Evolutionary conservation across 2,888 invertebrate genomes (phyloP).

Genomic region (Heliconius ethilla): DNA sequence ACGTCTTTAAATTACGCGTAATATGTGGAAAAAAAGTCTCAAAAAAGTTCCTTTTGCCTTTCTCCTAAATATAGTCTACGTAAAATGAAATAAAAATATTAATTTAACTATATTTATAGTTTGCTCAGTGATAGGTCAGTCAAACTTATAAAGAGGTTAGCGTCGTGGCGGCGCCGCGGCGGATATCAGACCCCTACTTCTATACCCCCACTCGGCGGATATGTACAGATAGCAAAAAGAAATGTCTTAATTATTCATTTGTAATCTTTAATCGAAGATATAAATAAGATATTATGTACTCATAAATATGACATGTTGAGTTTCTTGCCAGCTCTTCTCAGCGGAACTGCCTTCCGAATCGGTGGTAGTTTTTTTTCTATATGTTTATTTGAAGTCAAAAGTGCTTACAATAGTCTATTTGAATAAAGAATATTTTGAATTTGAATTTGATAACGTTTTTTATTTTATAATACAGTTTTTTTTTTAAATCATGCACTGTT

Average conservation of each 20-base stretch:
- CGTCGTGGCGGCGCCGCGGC: constrained; percentile 72
- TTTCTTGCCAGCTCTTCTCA: too few relatives aligned
- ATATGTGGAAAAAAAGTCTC: neutral
- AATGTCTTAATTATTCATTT: neutral
- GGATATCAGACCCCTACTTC: constrained; percentile 69
- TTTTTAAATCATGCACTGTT: too few relatives aligned
- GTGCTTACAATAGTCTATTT: too few relatives aligned
- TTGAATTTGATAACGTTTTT: too few relatives aligned
- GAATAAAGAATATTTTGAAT: too few relatives aligned
- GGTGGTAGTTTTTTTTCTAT: too few relatives aligned
- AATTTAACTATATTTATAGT: constrained; percentile 70
- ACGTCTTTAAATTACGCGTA: neutral
- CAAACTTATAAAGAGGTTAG: constrained; percentile 74
- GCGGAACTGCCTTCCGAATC: too few relatives aligned
- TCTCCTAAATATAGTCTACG: neutral
- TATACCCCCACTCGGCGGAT: constrained; percentile 61
- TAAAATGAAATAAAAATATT: constrained; percentile 40
- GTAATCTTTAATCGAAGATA: too few relatives aligned
- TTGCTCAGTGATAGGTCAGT: constrained; percentile 60
- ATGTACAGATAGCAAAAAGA: constrained; percentile 58
- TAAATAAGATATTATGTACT: too few relatives aligned
- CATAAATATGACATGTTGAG: too few relatives aligned
- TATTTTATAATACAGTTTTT: too few relatives aligned
- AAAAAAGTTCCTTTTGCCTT: neutral
- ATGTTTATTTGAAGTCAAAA: too few relatives aligned